A percentile compares a stretch with the other conserved stretches of the same genome.
Conservation (phyloP, 37 sponge, comb jelly and placozoan genomes). For the Bolinopsis microptera region DNA sequence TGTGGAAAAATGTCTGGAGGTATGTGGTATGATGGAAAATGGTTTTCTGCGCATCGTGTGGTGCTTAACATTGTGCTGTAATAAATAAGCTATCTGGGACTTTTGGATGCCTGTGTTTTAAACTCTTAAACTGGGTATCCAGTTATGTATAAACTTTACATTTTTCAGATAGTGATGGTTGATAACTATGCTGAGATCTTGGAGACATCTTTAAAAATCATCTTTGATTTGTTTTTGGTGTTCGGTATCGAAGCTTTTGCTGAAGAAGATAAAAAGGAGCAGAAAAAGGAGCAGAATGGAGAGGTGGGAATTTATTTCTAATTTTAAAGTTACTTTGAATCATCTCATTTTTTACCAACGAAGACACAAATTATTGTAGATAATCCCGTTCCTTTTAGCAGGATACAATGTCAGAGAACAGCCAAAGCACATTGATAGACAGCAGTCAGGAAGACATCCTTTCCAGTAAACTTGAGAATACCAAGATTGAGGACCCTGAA, state of each 20-base stretch:
- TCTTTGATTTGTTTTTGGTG: conserved; percentile 44
- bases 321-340: background rate
- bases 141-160: too few species aligned
- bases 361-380: background rate
- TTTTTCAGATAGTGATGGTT: conserved; percentile 65
- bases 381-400: background rate
- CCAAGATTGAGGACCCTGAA: background rate
- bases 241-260: conserved; percentile 61
- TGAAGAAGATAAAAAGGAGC: background rate
- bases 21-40: background rate
- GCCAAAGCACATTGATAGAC: background rate
- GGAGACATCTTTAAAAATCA: conserved; percentile 46
- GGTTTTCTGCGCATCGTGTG: too few species aligned
- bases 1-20: background rate
- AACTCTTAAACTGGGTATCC: too few species aligned
- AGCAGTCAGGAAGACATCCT: conserved; percentile 35
- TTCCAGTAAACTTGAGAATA: background rate
- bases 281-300: conserved; percentile 5
- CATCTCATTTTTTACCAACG: background rate
- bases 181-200: conserved; percentile 58
- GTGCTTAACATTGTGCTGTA: too few species aligned
- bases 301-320: background rate
- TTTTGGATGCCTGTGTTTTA: too few species aligned
- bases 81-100: too few species aligned
- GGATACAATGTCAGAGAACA: background rate